phyloP scores from a whole-genome alignment of 2,888 invertebrate species.

The Acrobasis repandana region DNA sequence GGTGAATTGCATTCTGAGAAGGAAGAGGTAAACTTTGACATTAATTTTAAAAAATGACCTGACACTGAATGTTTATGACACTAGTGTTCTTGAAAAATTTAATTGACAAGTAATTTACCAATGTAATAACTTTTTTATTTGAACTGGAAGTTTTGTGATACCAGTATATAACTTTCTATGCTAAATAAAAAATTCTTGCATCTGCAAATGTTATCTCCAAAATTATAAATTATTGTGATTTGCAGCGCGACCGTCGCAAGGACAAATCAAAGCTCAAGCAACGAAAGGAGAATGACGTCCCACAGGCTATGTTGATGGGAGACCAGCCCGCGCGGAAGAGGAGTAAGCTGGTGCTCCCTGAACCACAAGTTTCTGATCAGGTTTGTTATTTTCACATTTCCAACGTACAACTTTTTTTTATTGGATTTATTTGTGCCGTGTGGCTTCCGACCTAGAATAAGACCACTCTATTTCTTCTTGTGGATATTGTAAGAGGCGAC shows the following conservation, averaged over 20 bases:
- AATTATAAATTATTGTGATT: slow-evolving; percentile 33
- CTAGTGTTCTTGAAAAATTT: neutral
- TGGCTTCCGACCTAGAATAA: too few species aligned
- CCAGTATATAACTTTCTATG: too few species aligned
- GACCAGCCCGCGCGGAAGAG: slow-evolving; percentile 95
- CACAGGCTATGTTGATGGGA: slow-evolving; percentile 92
- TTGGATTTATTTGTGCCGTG: neutral
- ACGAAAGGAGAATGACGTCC: slow-evolving; percentile 97
- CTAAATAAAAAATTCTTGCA: too few species aligned
- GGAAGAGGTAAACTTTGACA: slow-evolving; percentile 87
- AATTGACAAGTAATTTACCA: too few species aligned
- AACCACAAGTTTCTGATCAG: slow-evolving; percentile 97
- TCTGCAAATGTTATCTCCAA: too few species aligned
- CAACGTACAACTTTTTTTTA: slow-evolving; percentile 1
- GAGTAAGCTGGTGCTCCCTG: slow-evolving; percentile 97
- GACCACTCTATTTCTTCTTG: too few species aligned
- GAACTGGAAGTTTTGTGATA: too few species aligned
- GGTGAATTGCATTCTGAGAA: slow-evolving; percentile 95
- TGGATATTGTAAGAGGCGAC: too few species aligned
- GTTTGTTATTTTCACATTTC: slow-evolving; percentile 51
- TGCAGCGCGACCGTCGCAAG: slow-evolving; percentile 93
- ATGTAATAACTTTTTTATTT: too few species aligned
- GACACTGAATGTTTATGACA: too few species aligned
- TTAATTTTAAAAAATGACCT: slow-evolving; percentile 60
- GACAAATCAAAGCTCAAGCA: slow-evolving; percentile 98